A percentile compares a stretch with the other conserved stretches of the same genome.
phyloP scores from a whole-genome alignment of 2,888 invertebrate species.

The Melinopterus prodromus region DNA sequence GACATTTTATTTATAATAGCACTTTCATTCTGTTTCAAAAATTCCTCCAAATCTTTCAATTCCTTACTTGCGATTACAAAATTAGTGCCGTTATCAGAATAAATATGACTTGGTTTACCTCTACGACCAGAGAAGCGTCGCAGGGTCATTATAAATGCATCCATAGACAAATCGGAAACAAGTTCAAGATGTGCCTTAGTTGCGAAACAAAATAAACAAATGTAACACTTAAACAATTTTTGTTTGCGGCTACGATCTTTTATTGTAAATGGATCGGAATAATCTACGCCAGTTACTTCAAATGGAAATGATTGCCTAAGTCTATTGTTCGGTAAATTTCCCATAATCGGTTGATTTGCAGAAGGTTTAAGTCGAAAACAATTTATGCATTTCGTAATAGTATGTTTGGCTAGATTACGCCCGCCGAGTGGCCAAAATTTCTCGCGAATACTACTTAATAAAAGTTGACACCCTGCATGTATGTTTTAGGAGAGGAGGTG shows the following conservation, averaged over 20 bases:
- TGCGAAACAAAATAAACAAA: slow-evolving; percentile 10
- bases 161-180: background rate
- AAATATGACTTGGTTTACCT: background rate
- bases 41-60: background rate
- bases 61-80: slow-evolving; percentile 9
- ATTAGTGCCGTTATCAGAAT: background rate
- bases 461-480: slow-evolving; percentile 27
- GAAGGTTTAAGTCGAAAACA: background rate
- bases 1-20: background rate
- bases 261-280: background rate
- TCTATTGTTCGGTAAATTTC: background rate
- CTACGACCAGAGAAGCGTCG: background rate
- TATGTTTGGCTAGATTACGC: background rate
- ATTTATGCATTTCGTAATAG: background rate
- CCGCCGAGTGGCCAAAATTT: slow-evolving; percentile 33
- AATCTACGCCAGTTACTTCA: background rate
- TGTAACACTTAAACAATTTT: background rate
- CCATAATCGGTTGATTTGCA: background rate
- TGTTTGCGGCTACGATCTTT: background rate
- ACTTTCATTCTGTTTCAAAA: background rate
- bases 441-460: slow-evolving; percentile 25
- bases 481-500: no score
- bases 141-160: background rate
- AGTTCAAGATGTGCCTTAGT: slow-evolving; percentile 9
- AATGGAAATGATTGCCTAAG: background rate